Evolutionary conservation across 2,113 vertebrate genomes (phyloP).

Genomic region (Parus major): DNA sequence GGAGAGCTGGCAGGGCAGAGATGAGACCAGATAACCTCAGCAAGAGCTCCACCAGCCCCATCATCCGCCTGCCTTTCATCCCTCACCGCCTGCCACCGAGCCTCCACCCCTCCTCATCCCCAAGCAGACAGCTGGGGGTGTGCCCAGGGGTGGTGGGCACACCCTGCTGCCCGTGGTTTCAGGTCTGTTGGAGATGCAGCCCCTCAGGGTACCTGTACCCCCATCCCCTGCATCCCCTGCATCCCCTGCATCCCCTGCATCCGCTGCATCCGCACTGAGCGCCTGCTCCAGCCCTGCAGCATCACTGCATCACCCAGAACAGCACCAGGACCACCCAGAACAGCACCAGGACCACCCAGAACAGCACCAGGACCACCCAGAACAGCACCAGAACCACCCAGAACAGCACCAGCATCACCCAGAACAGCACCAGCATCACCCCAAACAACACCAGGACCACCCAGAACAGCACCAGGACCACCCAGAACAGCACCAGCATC

Average conservation of each 20-base stretch:
- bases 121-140: background rate
- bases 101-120: background rate
- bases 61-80: background rate
- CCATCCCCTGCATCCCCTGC: background rate
- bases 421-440: background rate
- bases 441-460: background rate
- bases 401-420: background rate
- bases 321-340: background rate
- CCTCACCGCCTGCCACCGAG: accelerated
- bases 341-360: background rate
- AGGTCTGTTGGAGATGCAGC: accelerated
- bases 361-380: background rate
- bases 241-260: too few species aligned
- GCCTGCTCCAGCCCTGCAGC: background rate
- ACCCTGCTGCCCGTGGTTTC: accelerated
- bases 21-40: background rate
- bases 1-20: background rate
- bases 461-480: background rate
- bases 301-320: background rate
- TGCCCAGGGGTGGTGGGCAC: background rate
- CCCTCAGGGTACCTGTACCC: accelerated
- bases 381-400: background rate
- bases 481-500: background rate
- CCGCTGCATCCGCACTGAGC: background rate
- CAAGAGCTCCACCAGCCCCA: background rate